A percentile compares a stretch with the other conserved stretches of the same genome.
phyloP scores from a whole-genome alignment of 1,140 invertebrate genomes.

The Leptopilina clavipes region DNA sequence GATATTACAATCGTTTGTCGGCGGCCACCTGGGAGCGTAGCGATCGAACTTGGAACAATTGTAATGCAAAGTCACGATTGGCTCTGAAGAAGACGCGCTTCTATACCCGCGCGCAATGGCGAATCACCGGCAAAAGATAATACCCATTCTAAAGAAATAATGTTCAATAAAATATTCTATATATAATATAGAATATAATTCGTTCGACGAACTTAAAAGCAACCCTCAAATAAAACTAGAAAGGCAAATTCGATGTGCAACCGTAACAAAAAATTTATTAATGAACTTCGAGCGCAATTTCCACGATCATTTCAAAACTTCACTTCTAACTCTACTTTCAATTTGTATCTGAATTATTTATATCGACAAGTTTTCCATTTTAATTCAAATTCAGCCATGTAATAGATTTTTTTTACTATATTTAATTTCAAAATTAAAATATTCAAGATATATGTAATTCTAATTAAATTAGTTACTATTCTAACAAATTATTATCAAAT shows the following conservation, averaged over 20 bases:
- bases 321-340: neutral
- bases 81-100: slow-evolving; percentile 41
- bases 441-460: no score
- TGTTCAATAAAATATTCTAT: slow-evolving; percentile 31
- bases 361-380: neutral
- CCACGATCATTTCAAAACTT: neutral
- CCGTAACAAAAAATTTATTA: slow-evolving; percentile 9
- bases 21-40: slow-evolving; percentile 50
- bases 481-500: no score
- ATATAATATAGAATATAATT: slow-evolving; percentile 4
- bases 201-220: neutral
- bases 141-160: slow-evolving; percentile 33
- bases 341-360: neutral
- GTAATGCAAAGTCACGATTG: slow-evolving; percentile 56
- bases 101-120: slow-evolving; percentile 40
- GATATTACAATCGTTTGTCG: slow-evolving; percentile 45
- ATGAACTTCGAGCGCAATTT: neutral
- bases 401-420: no score
- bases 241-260: slow-evolving; percentile 31
- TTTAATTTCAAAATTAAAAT: no score
- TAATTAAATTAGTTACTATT: no score
- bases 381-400: no score
- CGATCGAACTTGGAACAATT: slow-evolving; percentile 52
- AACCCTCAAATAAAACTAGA: slow-evolving; percentile 21
- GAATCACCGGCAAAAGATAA: slow-evolving; percentile 39